Evolutionary conservation across 2,888 invertebrate species (phyloP).

Genomic region (Drosophila histrio): DNA sequence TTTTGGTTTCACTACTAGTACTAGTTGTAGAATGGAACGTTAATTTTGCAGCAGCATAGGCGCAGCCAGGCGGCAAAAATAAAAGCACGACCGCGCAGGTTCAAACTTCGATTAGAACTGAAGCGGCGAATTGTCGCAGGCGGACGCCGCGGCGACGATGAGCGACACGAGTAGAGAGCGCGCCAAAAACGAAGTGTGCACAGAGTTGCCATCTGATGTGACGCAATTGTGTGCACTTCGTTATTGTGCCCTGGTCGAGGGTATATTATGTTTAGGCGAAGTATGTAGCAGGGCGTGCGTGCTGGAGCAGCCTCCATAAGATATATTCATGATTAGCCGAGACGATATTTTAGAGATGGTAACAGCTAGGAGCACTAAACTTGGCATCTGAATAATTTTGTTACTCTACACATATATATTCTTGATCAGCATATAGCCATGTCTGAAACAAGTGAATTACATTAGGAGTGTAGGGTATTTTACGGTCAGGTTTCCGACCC

Average conservation of each 20-base stretch:
- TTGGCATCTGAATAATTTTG: too few relatives aligned
- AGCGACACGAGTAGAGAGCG: slow-evolving; percentile 38
- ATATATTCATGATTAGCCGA: too few relatives aligned
- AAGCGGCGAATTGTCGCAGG: slow-evolving; percentile 61
- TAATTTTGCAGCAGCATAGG: neutral
- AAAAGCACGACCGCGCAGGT: slow-evolving; percentile 52
- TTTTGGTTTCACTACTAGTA: slow-evolving; percentile 2
- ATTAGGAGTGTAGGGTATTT: neutral
- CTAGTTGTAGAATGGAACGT: slow-evolving; percentile 14
- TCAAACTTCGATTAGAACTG: slow-evolving; percentile 68
- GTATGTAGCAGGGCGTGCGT: too few relatives aligned
- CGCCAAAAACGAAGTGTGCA: slow-evolving; percentile 51
- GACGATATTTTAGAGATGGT: too few relatives aligned
- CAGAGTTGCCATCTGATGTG: slow-evolving; percentile 41
- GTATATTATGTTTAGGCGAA: neutral
- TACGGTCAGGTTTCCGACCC: neutral
- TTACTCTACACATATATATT: too few relatives aligned
- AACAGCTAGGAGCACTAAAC: too few relatives aligned
- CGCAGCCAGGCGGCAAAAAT: slow-evolving; percentile 9
- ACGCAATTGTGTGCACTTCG: slow-evolving; percentile 8
- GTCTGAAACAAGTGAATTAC: too few relatives aligned
- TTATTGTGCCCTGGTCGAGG: neutral
- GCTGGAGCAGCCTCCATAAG: too few relatives aligned
- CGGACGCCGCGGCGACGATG: slow-evolving; percentile 3
- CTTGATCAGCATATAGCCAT: too few relatives aligned